phyloP scores from a whole-genome alignment of 2,113 vertebrate genomes.

The Hippocampus mohnikei region DNA sequence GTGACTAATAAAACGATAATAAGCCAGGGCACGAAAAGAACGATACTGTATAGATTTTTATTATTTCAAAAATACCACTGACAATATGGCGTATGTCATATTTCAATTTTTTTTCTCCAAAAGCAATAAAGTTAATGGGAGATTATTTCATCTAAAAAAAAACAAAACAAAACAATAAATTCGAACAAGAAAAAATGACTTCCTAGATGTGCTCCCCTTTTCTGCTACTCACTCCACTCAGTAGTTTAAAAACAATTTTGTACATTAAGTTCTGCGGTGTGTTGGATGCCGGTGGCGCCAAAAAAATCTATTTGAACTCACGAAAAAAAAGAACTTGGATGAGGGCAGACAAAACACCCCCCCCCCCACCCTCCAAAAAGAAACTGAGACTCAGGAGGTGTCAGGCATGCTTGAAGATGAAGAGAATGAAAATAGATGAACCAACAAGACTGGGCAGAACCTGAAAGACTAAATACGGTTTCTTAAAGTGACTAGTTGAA shows the following conservation, averaged over 20 bases:
- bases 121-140: no score
- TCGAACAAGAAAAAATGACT: not conserved
- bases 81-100: no score
- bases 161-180: not conserved
- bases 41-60: no score
- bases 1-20: not conserved
- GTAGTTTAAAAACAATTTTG: no score
- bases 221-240: no score
- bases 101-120: no score
- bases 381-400: not conserved
- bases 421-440: not conserved
- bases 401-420: not conserved
- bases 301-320: not conserved
- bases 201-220: no score
- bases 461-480: slow-evolving; percentile 1
- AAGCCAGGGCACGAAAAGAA: not conserved
- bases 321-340: not conserved
- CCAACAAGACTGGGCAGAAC: not conserved
- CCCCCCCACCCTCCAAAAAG: not conserved
- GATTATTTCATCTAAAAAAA: no score
- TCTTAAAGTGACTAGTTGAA: not conserved
- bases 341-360: slow-evolving; percentile 5
- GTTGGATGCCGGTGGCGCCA: not conserved
- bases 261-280: not conserved
- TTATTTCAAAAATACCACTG: no score